Evolutionary conservation across 2,113 vertebrate genomes (phyloP).

Genomic region (Otocyon megalotis): DNA sequence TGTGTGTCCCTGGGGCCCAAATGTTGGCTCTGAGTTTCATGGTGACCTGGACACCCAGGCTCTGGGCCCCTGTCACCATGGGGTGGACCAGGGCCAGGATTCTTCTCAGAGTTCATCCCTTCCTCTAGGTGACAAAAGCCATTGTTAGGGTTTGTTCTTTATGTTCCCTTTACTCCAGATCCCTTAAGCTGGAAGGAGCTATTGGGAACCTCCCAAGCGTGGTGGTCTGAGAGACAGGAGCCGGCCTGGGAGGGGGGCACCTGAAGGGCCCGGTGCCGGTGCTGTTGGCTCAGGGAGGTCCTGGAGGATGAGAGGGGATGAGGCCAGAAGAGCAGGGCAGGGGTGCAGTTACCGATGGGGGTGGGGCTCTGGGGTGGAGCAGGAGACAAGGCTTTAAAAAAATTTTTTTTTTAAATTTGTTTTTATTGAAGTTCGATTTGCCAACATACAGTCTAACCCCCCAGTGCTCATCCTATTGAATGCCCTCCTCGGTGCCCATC

Average conservation of each 20-base stretch:
- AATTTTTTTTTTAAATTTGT: too few relatives aligned
- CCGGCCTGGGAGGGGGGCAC: rapidly evolving
- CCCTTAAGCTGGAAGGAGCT: neutral
- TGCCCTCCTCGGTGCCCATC: too few relatives aligned
- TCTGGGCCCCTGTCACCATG: neutral
- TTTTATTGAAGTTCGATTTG: too few relatives aligned
- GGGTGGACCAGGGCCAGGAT: neutral
- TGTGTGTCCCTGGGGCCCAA: neutral
- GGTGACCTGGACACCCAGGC: neutral
- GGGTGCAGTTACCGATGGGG: rapidly evolving
- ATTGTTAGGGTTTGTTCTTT: neutral
- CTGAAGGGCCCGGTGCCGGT: neutral
- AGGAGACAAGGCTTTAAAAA: rapidly evolving
- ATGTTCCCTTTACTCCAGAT: rapidly evolving
- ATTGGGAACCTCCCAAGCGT: rapidly evolving
- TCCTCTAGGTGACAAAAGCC: neutral
- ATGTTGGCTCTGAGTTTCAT: rapidly evolving
- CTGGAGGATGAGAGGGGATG: rapidly evolving
- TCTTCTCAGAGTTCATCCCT: neutral
- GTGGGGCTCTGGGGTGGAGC: rapidly evolving
- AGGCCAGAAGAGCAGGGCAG: neutral
- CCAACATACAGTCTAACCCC: too few relatives aligned
- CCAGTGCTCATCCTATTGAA: too few relatives aligned
- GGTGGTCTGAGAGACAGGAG: neutral
- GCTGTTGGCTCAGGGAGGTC: neutral